These are phyloP conservation scores for Thymelicus lineola DNA, from an alignment of 2,888 invertebrate species.

Conservation along the genomic window DNA sequence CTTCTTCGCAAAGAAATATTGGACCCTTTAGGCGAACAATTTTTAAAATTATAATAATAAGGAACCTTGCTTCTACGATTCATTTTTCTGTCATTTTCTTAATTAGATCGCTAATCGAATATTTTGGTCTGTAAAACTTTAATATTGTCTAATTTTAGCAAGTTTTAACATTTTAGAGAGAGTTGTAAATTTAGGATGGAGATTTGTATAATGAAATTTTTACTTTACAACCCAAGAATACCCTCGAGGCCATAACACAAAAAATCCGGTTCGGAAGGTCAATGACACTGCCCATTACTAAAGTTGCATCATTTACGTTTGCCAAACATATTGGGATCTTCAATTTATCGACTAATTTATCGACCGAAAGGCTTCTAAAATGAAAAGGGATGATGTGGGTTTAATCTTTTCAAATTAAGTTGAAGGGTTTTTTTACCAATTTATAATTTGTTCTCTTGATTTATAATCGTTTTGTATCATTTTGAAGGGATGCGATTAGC, in stretches of 20 bases:
- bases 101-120: too few species aligned
- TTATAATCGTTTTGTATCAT: constrained; percentile 5
- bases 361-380: constrained; percentile 50
- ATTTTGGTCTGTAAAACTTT: too few species aligned
- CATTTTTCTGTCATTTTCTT: too few species aligned
- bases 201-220: constrained; percentile 1
- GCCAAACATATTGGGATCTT: constrained; percentile 54
- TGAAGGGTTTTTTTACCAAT: constrained; percentile 1
- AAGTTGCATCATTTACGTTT: constrained; percentile 67
- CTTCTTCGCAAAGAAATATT: too few species aligned
- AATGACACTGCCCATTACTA: constrained; percentile 71
- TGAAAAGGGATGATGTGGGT: constrained; percentile 21
- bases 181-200: not conserved
- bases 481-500: constrained; percentile 13
- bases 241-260: constrained; percentile 41
- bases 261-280: constrained; percentile 65
- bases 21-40: too few species aligned
- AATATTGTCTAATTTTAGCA: too few species aligned
- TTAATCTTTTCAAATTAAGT: constrained; percentile 33
- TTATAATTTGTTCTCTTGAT: constrained; percentile 21
- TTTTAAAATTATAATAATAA: too few species aligned
- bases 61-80: too few species aligned
- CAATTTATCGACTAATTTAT: constrained; percentile 63
- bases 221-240: constrained; percentile 23
- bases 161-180: too few species aligned